Percentiles rank a stretch among this genome's conserved stretches.
These are phyloP conservation scores for Egretta garzetta DNA, from an alignment of 2,113 vertebrate species.

Conservation along the genomic window DNA sequence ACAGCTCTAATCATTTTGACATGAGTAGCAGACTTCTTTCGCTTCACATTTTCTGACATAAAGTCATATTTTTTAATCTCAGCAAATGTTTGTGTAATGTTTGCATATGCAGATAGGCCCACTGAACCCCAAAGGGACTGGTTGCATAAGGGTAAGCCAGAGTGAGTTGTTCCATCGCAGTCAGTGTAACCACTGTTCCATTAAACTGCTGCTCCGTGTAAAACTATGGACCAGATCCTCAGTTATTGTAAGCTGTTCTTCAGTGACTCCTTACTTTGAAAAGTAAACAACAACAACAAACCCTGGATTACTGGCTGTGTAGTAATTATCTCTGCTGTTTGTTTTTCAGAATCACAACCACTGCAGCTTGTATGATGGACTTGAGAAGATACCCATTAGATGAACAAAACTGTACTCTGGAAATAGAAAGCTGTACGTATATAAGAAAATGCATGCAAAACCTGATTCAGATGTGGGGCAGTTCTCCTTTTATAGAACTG, in stretches of 20 bases:
- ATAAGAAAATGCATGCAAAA: background rate
- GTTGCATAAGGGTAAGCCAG: background rate
- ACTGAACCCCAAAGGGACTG: background rate
- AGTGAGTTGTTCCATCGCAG: background rate
- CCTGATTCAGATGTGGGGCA: background rate
- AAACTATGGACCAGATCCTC: background rate
- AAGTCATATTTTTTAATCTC: background rate
- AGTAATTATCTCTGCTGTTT: background rate
- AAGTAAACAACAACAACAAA: background rate
- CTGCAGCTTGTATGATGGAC: constrained; percentile 99
- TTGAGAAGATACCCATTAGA: constrained; percentile 94
- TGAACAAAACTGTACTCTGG: constrained; percentile 95
- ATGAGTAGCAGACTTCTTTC: background rate
- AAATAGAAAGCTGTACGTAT: constrained; percentile 98
- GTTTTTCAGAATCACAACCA: constrained; percentile 93
- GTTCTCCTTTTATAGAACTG: background rate
- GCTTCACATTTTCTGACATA: background rate
- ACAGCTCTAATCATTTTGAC: background rate
- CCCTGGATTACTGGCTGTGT: background rate
- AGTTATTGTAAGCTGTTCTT: background rate
- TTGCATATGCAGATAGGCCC: background rate
- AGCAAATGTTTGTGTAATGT: background rate
- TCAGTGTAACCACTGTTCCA: background rate
- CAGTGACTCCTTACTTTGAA: background rate
- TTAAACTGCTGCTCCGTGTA: background rate